Base-by-base conservation (phyloP, 1,140 invertebrate genomes). In the Nixonia krombeini region DNA sequence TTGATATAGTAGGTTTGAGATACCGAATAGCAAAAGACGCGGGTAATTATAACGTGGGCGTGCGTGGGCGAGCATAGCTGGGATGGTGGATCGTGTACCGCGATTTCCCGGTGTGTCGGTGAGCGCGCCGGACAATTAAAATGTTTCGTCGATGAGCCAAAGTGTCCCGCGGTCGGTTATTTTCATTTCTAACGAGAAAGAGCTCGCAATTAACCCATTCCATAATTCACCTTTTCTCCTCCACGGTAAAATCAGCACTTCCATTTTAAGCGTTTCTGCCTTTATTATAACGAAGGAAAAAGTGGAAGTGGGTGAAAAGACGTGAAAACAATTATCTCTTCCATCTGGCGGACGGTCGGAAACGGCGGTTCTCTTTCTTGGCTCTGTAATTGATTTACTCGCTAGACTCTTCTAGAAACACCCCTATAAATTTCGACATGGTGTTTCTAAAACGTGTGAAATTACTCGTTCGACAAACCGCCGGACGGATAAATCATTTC, bases 391-490 rank as follows among this genome's bases (percentile, higher is more conserved):
- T 51, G 23, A 59, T 61, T 59, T 59, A 67, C 58, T 33, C 50
- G 46, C 13, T 13, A 21, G 29, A 37, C 35, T 16, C 17, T 13
- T 16, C 15, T 37, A 8, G 9, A 26, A 26, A 9, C 9, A 10
- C n/a, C 29, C 35, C 35, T 37, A 37, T 37, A 37, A 37, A 37
- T 37, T 16, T n/a, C n/a, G n/a, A n/a, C n/a, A n/a, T 16, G 17
- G 12, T 37, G 35, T 37, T 52, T 21, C 46, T 40, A 53, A 61
- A 68, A 68, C 55, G 65, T 57, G 52, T 49, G 51, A 68, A 62
- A 68, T 68, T 68, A 73, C 68, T 75, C 74, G 74, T 76, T 80
- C 73, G 75, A 81, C 79, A 78, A 78, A 80, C 78, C 78, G 67
- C 69, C 71, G 69, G 67, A 74, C 64, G 62, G 66, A 74, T 79